phyloP scores from a whole-genome alignment of 2,797 vertebrate species.

The Chaetophractus vellerosus region DNA sequence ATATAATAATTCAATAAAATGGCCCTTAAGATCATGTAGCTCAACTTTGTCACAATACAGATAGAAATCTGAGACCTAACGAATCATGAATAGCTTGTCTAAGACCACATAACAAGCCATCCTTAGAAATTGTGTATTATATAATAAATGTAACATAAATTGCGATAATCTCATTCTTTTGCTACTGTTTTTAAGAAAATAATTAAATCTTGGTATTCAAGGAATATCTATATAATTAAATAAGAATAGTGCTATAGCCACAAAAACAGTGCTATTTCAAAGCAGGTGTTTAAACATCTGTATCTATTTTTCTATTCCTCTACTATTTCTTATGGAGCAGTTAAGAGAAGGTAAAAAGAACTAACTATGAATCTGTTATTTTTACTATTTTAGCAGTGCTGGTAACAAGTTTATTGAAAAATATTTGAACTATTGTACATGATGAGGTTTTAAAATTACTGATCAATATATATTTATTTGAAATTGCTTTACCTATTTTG shows the following conservation, averaged over 20 bases:
- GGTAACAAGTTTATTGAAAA: background rate
- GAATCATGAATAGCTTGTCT: slow-evolving; percentile 7
- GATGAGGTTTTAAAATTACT: slow-evolving; percentile 51
- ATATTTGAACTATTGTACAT: background rate
- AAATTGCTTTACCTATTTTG: slow-evolving; percentile 35
- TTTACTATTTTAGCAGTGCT: background rate
- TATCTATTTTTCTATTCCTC: background rate
- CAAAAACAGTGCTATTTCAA: background rate
- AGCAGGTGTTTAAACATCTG: background rate
- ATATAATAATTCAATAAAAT: background rate
- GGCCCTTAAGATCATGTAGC: background rate
- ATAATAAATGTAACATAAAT: background rate
- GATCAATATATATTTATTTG: background rate
- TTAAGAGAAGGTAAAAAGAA: slow-evolving; percentile 40
- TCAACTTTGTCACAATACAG: background rate
- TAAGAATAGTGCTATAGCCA: background rate
- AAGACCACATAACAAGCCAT: background rate
- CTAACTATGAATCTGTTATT: slow-evolving; percentile 22
- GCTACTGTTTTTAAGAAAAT: slow-evolving; percentile 36
- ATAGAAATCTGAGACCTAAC: background rate
- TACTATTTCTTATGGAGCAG: background rate
- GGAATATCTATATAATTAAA: background rate
- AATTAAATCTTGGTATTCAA: slow-evolving; percentile 10
- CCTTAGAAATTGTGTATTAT: background rate
- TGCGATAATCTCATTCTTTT: background rate